These are phyloP conservation scores for Callaeas wilsoni DNA, from an alignment of 2,113 vertebrate species.

Conservation along the genomic window DNA sequence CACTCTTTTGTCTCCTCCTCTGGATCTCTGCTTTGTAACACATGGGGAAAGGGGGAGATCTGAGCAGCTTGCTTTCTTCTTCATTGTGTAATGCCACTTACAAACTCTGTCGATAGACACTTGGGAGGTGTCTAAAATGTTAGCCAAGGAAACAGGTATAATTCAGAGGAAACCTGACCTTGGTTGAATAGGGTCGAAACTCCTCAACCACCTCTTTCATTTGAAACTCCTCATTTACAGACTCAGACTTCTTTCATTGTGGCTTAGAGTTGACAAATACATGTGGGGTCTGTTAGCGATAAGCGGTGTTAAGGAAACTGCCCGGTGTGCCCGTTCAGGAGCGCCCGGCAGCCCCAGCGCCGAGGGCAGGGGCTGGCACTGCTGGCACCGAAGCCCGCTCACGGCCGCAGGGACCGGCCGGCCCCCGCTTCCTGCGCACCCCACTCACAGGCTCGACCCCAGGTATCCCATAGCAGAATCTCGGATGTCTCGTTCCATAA, in stretches of 20 bases:
- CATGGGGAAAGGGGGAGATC: background rate
- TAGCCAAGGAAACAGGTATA: constrained; percentile 2
- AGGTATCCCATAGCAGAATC: fast-evolving
- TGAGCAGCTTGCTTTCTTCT: background rate
- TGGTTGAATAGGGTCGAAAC: background rate
- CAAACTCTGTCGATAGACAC: background rate
- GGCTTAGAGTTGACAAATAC: background rate
- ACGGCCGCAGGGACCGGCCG: fast-evolving
- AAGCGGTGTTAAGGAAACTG: background rate
- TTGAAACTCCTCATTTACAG: constrained; percentile 2
- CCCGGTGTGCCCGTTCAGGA: fast-evolving
- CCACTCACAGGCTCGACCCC: background rate
- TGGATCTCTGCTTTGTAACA: background rate
- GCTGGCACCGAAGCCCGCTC: too few relatives aligned
- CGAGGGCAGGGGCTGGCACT: fast-evolving
- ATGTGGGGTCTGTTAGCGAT: background rate
- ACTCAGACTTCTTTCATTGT: background rate
- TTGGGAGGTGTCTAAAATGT: constrained; percentile 11
- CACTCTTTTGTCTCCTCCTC: background rate
- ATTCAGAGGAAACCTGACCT: constrained; percentile 3
- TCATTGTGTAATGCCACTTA: background rate
- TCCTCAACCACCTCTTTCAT: background rate
- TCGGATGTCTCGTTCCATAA: background rate
- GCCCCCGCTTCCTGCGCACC: background rate
- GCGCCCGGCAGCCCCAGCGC: fast-evolving